Percentiles rank a stretch among this genome's conserved stretches.
phyloP scores from a whole-genome alignment of 2,113 vertebrate species.

The Ctenodactylus gundi region DNA sequence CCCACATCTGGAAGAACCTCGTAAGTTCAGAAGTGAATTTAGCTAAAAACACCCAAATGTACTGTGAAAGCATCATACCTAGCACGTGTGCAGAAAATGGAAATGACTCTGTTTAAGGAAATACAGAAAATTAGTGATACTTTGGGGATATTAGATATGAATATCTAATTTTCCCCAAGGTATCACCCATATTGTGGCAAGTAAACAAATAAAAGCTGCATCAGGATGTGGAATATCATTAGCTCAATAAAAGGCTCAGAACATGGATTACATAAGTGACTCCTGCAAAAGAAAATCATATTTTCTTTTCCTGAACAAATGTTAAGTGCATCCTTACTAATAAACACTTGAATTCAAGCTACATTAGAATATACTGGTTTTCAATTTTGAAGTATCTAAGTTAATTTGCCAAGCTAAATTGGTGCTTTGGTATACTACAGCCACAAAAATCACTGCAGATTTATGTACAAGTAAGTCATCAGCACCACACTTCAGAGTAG shows the following conservation, averaged over 20 bases:
- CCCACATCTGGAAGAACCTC: slow-evolving; percentile 2
- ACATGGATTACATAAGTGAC: slow-evolving; percentile 69
- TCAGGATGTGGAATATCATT: slow-evolving; percentile 62
- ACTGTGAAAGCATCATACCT: neutral
- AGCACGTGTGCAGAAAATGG: slow-evolving; percentile 42
- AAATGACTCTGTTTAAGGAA: slow-evolving; percentile 57
- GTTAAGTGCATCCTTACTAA: slow-evolving; percentile 61
- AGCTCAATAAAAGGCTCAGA: slow-evolving; percentile 59
- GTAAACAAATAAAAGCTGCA: slow-evolving; percentile 69
- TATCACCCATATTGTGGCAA: slow-evolving; percentile 60
- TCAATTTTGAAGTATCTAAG: slow-evolving; percentile 69
- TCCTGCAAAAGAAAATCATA: slow-evolving; percentile 65
- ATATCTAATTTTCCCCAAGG: slow-evolving; percentile 60
- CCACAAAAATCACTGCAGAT: slow-evolving; percentile 37
- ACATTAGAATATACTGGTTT: slow-evolving; percentile 66
- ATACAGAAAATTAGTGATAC: slow-evolving; percentile 51
- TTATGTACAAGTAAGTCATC: slow-evolving; percentile 58
- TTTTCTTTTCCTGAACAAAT: slow-evolving; percentile 65
- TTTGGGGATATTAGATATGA: slow-evolving; percentile 60
- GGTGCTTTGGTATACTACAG: slow-evolving; percentile 24
- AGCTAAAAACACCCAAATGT: slow-evolving; percentile 25
- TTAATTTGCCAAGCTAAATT: slow-evolving; percentile 62
- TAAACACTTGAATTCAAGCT: slow-evolving; percentile 62
- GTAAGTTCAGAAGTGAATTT: neutral
- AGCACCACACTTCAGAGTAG: neutral